Conservation (phyloP, 1,140 invertebrate genomes). For the Drosophila seguyi region DNA sequence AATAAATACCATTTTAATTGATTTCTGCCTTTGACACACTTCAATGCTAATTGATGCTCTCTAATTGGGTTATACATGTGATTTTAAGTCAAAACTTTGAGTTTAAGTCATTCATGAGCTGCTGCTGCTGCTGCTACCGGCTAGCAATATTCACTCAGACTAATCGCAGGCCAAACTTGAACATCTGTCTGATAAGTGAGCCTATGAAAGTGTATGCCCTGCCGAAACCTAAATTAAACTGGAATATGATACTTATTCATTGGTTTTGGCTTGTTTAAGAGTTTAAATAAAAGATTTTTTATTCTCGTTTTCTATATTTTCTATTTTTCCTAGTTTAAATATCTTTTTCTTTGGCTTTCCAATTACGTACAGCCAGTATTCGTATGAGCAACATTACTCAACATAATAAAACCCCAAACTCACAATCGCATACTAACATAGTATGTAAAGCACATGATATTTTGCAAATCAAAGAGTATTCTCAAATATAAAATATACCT, state of each 20-base stretch:
- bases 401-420: too few relatives aligned
- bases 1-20: constrained; percentile 36
- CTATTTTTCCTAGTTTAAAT: too few relatives aligned
- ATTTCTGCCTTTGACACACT: constrained; percentile 24
- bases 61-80: constrained; percentile 38
- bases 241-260: not conserved
- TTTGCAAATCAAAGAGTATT: too few relatives aligned
- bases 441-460: too few relatives aligned
- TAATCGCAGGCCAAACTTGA: constrained; percentile 3
- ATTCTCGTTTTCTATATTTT: too few relatives aligned
- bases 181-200: constrained; percentile 33
- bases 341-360: too few relatives aligned
- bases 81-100: not conserved
- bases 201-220: not conserved
- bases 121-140: not conserved
- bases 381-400: too few relatives aligned
- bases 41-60: constrained; percentile 28
- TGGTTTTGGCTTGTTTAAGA: not conserved
- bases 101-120: not conserved
- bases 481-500: too few relatives aligned
- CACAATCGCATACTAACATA: too few relatives aligned
- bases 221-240: not conserved
- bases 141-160: constrained; percentile 1
- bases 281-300: not conserved
- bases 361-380: too few relatives aligned